Percentiles rank a stretch among this genome's conserved stretches.
Evolutionary conservation across 1,140 invertebrate species (phyloP).

Genomic region (Rhopalosiphum maidis): DNA sequence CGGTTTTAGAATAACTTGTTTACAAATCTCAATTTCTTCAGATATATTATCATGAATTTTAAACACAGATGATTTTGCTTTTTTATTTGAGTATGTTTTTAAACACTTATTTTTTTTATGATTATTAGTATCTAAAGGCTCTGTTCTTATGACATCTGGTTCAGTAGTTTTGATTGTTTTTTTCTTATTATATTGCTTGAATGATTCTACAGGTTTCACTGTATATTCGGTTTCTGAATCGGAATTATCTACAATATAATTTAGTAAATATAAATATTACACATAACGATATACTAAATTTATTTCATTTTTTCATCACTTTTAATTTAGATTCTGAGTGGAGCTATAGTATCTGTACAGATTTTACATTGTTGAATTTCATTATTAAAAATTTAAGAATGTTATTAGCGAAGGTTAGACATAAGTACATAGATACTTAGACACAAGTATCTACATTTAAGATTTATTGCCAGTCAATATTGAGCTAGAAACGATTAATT

Average conservation of each 20-base stretch:
- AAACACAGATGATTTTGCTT: background rate
- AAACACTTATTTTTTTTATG: background rate
- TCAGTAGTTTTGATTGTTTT: background rate
- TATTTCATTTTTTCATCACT: too few species aligned
- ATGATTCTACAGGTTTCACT: background rate
- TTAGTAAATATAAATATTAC: too few species aligned
- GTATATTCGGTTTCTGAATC: background rate
- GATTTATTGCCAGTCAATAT: too few species aligned
- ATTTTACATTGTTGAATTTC: too few species aligned
- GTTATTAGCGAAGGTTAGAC: too few species aligned
- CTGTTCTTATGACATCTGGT: background rate
- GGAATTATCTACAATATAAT: slow-evolving; percentile 20
- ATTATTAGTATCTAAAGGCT: background rate
- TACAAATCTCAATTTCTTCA: background rate
- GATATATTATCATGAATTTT: background rate
- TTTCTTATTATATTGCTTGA: slow-evolving; percentile 24
- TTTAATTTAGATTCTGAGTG: too few species aligned
- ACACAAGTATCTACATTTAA: too few species aligned
- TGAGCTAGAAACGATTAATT: too few species aligned
- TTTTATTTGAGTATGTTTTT: slow-evolving; percentile 14
- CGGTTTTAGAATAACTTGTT: background rate
- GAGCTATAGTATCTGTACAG: too few species aligned
- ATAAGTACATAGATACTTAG: too few species aligned
- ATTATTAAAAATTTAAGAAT: too few species aligned
- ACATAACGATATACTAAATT: too few species aligned